Evolutionary conservation across 92 coral and sea anemone species (phyloP).

Genomic region (Diadumene lineata): DNA sequence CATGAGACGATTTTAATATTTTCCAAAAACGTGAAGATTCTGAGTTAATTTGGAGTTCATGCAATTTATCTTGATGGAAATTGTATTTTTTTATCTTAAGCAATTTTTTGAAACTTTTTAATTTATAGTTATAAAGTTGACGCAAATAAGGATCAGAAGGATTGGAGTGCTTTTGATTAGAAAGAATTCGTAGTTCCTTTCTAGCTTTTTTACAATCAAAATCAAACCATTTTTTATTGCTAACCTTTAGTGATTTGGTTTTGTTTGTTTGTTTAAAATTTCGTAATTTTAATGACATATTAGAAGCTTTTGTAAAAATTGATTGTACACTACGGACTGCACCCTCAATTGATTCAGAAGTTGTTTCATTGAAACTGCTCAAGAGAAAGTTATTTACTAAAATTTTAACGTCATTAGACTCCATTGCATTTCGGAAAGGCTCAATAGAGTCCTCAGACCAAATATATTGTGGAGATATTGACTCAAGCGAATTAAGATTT

Average conservation of each 20-base stretch:
- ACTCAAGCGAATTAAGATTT: constrained; percentile 26
- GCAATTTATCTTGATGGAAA: constrained; percentile 15
- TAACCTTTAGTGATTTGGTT: constrained; percentile 16
- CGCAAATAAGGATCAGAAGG: constrained; percentile 34
- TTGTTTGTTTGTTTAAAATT: constrained; percentile 5
- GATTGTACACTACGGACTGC: constrained; percentile 40
- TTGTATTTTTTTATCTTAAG: constrained; percentile 32
- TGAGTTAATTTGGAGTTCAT: constrained; percentile 25
- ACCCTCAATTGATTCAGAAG: constrained; percentile 23
- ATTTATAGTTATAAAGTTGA: constrained; percentile 27
- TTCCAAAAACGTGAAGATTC: constrained; percentile 33
- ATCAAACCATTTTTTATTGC: constrained; percentile 40
- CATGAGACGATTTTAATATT: constrained; percentile 34
- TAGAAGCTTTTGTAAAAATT: constrained; percentile 37
- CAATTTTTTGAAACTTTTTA: constrained; percentile 38
- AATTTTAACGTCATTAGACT: constrained; percentile 25
- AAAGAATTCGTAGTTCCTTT: constrained; percentile 37
- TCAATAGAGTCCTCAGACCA: constrained; percentile 45
- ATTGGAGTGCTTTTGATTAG: constrained; percentile 43
- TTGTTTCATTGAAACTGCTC: constrained; percentile 22
- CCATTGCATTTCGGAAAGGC: constrained; percentile 23
- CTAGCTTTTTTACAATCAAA: constrained; percentile 35
- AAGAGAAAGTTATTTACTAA: constrained; percentile 31
- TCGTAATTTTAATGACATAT: constrained; percentile 32
- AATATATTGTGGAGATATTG: constrained; percentile 43